Conservation (phyloP, 2,797 vertebrate species). For the Anolis apletophallus region DNA sequence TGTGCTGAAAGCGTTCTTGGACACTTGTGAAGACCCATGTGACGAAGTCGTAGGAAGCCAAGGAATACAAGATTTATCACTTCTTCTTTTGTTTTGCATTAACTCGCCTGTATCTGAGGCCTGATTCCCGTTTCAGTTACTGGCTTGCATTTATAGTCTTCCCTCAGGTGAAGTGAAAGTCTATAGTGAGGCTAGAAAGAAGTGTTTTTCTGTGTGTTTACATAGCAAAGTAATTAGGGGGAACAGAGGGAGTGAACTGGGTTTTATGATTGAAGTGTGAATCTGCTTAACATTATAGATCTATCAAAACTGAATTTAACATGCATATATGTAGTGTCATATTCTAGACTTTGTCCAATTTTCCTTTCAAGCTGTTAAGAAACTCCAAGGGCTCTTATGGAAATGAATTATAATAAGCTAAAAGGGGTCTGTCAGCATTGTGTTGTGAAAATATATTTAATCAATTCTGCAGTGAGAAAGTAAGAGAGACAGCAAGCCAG, state of each 20-base stretch:
- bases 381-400: slow-evolving; percentile 55
- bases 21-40: too few species aligned
- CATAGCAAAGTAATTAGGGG: background rate
- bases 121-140: background rate
- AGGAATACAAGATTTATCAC: background rate
- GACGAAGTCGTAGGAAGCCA: background rate
- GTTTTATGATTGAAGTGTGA: background rate
- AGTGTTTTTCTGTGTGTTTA: background rate
- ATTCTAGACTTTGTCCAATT: slow-evolving; percentile 23
- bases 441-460: slow-evolving; percentile 1
- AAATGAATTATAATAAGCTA: slow-evolving; percentile 41
- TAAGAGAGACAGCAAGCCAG: too few species aligned
- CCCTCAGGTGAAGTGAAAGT: background rate
- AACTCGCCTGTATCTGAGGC: background rate
- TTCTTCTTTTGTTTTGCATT: background rate
- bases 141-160: background rate
- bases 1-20: too few species aligned
- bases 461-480: background rate
- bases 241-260: background rate
- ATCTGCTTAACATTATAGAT: background rate
- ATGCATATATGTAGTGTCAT: background rate
- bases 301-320: background rate
- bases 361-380: slow-evolving; percentile 36
- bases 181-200: background rate
- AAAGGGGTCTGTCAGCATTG: slow-evolving; percentile 38